Evolutionary conservation across 2,113 vertebrate species (phyloP), one percentile per base, ranked within the genome.

Genomic region (Equus quagga): DNA sequence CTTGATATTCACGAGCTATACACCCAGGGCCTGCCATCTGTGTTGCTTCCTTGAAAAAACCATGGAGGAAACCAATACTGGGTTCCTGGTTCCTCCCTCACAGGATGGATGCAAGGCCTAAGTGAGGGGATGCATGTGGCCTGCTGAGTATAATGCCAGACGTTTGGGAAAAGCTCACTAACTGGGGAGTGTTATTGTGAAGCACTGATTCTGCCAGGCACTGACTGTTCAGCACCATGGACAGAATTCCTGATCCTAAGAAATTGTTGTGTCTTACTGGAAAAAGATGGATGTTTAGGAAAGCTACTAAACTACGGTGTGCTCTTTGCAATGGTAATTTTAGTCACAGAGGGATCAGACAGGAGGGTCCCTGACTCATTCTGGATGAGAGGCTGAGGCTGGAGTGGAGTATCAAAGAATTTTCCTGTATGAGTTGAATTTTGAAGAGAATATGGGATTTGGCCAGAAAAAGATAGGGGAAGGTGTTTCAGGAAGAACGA

Each of bases 41-140:
- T 90, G 58, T 78, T 94, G 90, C 85, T 73, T 97, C 93, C 96
- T 86, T 89, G 60, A 96, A 97, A 79, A 94, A 0, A 8, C 65
- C 51, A 54, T 46, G 90, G 84, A 97, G 64, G 33, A 69, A 79
- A 79, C 41, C 75, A 44, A 8, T 8, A 13, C 67, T 41, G 21
- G 13, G 17, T 12, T 46, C 75, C 51, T 3, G 12, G 33, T 0
- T 91, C 73, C 69, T 70, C 46, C 64, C 18, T 65, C 18, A 44
- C 6, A 19, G 19, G 12, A 13, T 2, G 17, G 21, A 23, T 1
- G 5, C 1, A 19, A 51, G 46, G 10, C 10, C 14, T 41, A 19
- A 7, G 11, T 3, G 5, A 62, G 13, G 2, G 2, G 51, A 17
- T 56, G 46, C 2, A 0, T 18, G 13, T n/a, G 82, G 28, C 19